Percentiles rank a stretch among this genome's conserved stretches.
phyloP scores from a whole-genome alignment of 2,888 invertebrate species.

The Pharmacophagus antenor region DNA sequence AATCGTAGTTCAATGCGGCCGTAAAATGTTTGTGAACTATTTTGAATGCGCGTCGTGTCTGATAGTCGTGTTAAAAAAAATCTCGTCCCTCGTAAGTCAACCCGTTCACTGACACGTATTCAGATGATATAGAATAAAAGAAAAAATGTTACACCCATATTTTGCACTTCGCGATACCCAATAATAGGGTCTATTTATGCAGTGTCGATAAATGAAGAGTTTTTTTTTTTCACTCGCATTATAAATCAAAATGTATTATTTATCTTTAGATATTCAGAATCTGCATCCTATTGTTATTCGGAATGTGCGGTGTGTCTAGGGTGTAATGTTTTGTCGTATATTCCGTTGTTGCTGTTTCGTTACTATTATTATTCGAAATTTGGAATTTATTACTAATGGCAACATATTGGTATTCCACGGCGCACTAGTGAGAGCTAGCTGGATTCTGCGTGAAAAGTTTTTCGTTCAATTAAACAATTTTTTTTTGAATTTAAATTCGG shows the following conservation, averaged over 20 bases:
- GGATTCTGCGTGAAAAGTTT: slow-evolving; percentile 3
- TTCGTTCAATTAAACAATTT: slow-evolving; percentile 3
- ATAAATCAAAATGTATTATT: slow-evolving; percentile 82
- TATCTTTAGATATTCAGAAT: slow-evolving; percentile 79
- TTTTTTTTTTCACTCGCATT: slow-evolving; percentile 74
- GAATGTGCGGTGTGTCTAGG: slow-evolving; percentile 79
- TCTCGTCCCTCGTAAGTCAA: slow-evolving; percentile 66
- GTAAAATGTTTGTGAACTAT: slow-evolving; percentile 78
- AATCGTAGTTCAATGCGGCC: slow-evolving; percentile 78
- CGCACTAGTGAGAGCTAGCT: no score
- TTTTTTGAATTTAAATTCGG: slow-evolving; percentile 14
- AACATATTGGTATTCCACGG: background rate
- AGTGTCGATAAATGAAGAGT: slow-evolving; percentile 80
- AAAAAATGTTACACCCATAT: slow-evolving; percentile 75
- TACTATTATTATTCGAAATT: slow-evolving; percentile 48
- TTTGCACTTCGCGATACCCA: slow-evolving; percentile 78
- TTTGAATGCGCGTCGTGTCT: slow-evolving; percentile 69
- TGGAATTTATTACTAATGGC: slow-evolving; percentile 30
- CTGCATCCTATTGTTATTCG: slow-evolving; percentile 80
- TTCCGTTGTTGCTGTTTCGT: slow-evolving; percentile 47
- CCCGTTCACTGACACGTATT: slow-evolving; percentile 78
- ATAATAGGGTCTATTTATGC: slow-evolving; percentile 81
- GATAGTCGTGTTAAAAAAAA: slow-evolving; percentile 47
- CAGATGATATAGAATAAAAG: slow-evolving; percentile 67
- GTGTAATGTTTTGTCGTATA: slow-evolving; percentile 73